phyloP scores from a whole-genome alignment of 37 sponge, comb jelly and placozoan genomes.

The Eunapius fragilis region DNA sequence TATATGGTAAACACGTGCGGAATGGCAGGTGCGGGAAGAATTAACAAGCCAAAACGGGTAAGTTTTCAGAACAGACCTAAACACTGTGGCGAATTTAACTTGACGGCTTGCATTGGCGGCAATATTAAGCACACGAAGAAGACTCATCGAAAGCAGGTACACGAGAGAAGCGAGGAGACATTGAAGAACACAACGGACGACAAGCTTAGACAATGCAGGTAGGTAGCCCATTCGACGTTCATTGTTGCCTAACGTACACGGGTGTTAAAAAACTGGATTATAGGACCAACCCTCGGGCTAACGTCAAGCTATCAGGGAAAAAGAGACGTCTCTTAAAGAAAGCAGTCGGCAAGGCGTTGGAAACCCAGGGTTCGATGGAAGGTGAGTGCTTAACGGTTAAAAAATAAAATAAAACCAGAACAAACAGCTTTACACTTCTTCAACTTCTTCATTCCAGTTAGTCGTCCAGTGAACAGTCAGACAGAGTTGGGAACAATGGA shows the following conservation, averaged over 20 bases:
- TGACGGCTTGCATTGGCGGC: not conserved
- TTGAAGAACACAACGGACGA: slow-evolving; percentile 19
- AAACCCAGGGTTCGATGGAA: not conserved
- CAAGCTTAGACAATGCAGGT: slow-evolving; percentile 50
- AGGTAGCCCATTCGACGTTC: not conserved
- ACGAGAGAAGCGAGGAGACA: slow-evolving; percentile 14
- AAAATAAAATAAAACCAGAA: no score
- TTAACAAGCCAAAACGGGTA: slow-evolving; percentile 33
- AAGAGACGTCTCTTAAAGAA: slow-evolving; percentile 47
- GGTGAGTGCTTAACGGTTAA: not conserved
- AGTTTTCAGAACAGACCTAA: not conserved
- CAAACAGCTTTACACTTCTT: not conserved
- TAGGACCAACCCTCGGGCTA: slow-evolving; percentile 55
- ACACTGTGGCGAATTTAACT: not conserved
- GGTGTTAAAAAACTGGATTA: not conserved
- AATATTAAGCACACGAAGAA: not conserved
- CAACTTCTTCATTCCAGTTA: not conserved
- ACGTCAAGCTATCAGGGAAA: slow-evolving; percentile 61
- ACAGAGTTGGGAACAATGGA: not conserved
- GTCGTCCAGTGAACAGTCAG: not conserved
- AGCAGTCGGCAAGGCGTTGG: not conserved
- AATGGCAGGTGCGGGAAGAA: slow-evolving; percentile 29
- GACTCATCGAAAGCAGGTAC: not conserved
- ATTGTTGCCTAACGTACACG: no score
- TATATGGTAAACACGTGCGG: not conserved